Percentiles rank a stretch among this genome's conserved stretches.
Evolutionary conservation across 2,113 vertebrate genomes (phyloP).

Genomic region (Tragelaphus buxtoni): DNA sequence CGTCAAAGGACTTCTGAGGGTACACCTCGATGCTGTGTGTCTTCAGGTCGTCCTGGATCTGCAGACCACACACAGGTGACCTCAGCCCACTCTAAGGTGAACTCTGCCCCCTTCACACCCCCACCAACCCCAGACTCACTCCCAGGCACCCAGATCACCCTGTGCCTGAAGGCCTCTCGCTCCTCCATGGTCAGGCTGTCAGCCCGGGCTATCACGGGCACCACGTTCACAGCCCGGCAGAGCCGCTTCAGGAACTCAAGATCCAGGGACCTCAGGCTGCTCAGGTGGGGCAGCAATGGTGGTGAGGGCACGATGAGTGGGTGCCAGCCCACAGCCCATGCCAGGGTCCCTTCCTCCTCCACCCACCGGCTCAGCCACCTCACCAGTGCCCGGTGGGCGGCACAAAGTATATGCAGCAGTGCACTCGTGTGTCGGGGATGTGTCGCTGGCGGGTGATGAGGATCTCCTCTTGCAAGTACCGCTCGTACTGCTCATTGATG

Average conservation of each 20-base stretch:
- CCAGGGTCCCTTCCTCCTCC: not conserved
- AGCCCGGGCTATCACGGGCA: slow-evolving; percentile 88
- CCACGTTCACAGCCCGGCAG: slow-evolving; percentile 86
- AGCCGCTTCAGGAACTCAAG: slow-evolving; percentile 88
- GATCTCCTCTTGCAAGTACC: slow-evolving; percentile 92
- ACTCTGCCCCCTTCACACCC: no score
- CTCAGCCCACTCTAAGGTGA: not conserved
- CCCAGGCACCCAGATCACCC: slow-evolving; percentile 16
- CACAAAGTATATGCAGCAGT: slow-evolving; percentile 95
- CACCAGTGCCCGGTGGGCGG: slow-evolving; percentile 95
- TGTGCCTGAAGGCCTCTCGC: slow-evolving; percentile 84
- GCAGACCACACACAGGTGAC: not conserved
- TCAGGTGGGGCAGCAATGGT: not conserved
- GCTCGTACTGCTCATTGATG: slow-evolving; percentile 94
- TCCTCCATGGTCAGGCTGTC: slow-evolving; percentile 90
- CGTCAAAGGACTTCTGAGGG: slow-evolving; percentile 91
- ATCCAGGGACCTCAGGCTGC: slow-evolving; percentile 87
- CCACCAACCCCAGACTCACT: not conserved
- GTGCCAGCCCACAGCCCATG: not conserved
- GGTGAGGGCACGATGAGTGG: not conserved
- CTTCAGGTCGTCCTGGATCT: slow-evolving; percentile 93
- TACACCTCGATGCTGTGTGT: slow-evolving; percentile 89
- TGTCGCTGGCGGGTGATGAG: slow-evolving; percentile 91
- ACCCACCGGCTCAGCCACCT: slow-evolving; percentile 1
- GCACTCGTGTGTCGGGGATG: slow-evolving; percentile 94